Evolutionary conservation across 2,888 invertebrate species (phyloP).

Genomic region (Mechanitis messenoides): DNA sequence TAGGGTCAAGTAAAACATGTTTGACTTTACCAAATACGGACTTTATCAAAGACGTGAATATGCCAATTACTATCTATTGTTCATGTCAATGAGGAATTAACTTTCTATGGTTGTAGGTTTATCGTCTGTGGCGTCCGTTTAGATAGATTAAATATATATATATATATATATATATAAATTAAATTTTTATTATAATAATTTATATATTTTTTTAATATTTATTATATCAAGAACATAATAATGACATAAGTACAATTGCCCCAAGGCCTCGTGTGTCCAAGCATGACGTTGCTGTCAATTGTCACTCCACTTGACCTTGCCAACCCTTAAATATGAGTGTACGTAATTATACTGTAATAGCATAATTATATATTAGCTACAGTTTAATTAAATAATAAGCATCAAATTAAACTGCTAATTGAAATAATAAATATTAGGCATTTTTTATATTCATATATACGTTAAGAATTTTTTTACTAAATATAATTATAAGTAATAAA

Average conservation of each 20-base stretch:
- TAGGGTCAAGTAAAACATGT: constrained; percentile 27
- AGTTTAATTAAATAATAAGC: background rate
- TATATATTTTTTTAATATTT: too few relatives aligned
- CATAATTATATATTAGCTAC: constrained; percentile 1
- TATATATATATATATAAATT: background rate
- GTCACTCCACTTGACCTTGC: constrained; percentile 16
- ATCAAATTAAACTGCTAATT: background rate
- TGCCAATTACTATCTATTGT: constrained; percentile 33
- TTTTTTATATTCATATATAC: too few relatives aligned
- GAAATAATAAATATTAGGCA: too few relatives aligned
- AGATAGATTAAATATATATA: background rate
- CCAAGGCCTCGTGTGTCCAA: constrained; percentile 5
- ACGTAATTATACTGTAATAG: background rate
- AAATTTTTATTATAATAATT: too few relatives aligned
- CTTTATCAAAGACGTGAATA: constrained; percentile 25
- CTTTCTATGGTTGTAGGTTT: constrained; percentile 16
- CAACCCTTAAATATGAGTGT: constrained; percentile 15
- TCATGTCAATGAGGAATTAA: constrained; percentile 27
- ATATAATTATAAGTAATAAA: too few relatives aligned
- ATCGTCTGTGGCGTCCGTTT: background rate
- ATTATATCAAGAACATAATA: background rate
- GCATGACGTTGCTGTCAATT: constrained; percentile 12
- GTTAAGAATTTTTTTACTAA: too few relatives aligned
- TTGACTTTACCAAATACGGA: constrained; percentile 28
- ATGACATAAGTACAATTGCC: constrained; percentile 1